Evolutionary conservation across 2,797 vertebrate species (phyloP).

Genomic region (Lithobates pipiens): DNA sequence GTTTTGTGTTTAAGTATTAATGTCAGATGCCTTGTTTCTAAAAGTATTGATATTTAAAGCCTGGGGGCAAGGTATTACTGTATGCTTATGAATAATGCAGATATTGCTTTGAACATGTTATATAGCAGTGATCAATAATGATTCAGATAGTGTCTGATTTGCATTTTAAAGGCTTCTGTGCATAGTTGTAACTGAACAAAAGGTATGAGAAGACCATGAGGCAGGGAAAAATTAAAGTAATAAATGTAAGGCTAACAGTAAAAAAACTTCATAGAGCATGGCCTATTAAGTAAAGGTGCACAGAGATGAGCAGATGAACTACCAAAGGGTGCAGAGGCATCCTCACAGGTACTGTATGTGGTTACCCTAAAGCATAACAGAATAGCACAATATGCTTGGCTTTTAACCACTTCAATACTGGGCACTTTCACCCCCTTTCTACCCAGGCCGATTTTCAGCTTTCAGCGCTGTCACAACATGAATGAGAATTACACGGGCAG

Average conservation of each 20-base stretch:
- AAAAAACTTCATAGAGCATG: not conserved
- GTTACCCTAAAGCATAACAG: not conserved
- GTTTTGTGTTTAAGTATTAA: constrained; percentile 17
- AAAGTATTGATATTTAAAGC: constrained; percentile 24
- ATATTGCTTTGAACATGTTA: not conserved
- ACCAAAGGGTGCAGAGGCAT: not conserved
- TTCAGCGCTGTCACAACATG: no score
- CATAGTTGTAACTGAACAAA: constrained; percentile 17
- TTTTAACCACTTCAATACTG: no score
- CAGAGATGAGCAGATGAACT: not conserved
- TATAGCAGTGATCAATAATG: constrained; percentile 33
- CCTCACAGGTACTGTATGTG: not conserved
- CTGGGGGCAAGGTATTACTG: not conserved
- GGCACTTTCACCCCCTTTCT: no score
- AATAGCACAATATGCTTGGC: no score
- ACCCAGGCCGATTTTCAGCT: no score
- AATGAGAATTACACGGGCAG: no score
- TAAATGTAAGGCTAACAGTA: not conserved
- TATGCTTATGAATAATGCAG: constrained; percentile 25
- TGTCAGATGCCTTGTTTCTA: not conserved
- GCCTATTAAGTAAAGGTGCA: not conserved
- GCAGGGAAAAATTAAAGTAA: not conserved
- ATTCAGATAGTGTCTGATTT: constrained; percentile 19
- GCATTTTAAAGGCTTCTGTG: constrained; percentile 34
- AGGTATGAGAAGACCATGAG: not conserved